Conservation (phyloP, 2,113 vertebrate species). For the Grallaria varia region DNA sequence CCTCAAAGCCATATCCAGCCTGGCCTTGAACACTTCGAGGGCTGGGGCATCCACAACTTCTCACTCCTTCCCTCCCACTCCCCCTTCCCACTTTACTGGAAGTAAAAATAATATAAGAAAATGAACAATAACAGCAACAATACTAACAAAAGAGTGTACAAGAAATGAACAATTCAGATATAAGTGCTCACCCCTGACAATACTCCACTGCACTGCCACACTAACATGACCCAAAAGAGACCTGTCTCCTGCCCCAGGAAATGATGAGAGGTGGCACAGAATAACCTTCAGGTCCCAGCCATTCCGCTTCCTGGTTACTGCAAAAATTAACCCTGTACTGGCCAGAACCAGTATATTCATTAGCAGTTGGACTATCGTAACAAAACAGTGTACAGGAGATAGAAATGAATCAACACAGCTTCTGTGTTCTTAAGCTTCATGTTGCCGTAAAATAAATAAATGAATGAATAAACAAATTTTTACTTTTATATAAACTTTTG, state of each 20-base stretch:
- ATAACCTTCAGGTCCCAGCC: neutral
- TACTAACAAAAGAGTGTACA: neutral
- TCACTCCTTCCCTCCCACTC: neutral
- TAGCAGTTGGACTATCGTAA: neutral
- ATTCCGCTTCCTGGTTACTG: neutral
- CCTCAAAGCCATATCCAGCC: neutral
- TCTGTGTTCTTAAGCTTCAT: neutral
- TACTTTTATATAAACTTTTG: neutral
- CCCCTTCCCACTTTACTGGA: neutral
- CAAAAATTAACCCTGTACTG: neutral
- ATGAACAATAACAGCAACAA: neutral
- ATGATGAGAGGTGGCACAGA: neutral
- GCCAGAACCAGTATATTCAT: neutral
- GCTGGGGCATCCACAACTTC: neutral
- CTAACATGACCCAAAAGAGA: neutral
- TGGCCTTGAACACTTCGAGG: neutral
- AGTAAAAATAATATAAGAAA: neutral
- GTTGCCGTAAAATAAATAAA: neutral
- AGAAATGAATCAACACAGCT: neutral
- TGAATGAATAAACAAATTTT: neutral
- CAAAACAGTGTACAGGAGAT: neutral
- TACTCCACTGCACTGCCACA: neutral
- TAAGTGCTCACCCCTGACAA: neutral
- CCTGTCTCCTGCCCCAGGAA: neutral
- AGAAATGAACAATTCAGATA: neutral